Conservation (phyloP, 2,888 invertebrate genomes). For the Nymphalis polychloros region DNA sequence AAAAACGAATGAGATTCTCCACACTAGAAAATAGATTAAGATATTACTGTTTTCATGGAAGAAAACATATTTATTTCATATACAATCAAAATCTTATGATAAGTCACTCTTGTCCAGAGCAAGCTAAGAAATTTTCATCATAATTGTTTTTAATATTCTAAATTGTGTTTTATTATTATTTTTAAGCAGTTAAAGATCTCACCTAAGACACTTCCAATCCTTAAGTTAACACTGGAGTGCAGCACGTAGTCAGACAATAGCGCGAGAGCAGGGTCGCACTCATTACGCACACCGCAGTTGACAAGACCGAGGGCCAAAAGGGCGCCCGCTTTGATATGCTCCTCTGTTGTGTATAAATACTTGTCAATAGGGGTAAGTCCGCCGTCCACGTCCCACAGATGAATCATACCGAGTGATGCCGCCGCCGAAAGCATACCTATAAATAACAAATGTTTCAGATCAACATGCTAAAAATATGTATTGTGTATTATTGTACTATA, state of each 20-base stretch:
- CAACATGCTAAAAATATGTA: no score
- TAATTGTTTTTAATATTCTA: no score
- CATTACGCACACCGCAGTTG: conserved; percentile 97
- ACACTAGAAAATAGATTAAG: no score
- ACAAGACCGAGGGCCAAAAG: conserved; percentile 98
- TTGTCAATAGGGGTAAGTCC: conserved; percentile 99
- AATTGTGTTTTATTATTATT: no score
- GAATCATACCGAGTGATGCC: conserved; percentile 96
- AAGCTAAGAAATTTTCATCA: no score
- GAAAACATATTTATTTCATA: no score
- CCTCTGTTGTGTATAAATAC: conserved; percentile 96
- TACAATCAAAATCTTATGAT: no score
- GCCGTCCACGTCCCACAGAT: conserved; percentile 99
- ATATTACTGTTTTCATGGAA: no score
- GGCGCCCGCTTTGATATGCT: conserved; percentile 98
- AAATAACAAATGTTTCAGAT: conserved; percentile 4
- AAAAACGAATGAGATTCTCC: no score
- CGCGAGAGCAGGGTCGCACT: conserved; percentile 98
- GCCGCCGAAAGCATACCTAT: conserved; percentile 96
- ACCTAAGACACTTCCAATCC: conserved; percentile 91
- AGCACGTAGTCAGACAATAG: conserved; percentile 96
- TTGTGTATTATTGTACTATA: neutral
- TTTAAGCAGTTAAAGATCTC: conserved; percentile 28
- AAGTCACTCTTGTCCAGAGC: no score
- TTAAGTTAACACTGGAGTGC: conserved; percentile 90